Conservation (phyloP, 2,888 invertebrate species). For the Rhingia rostrata region DNA sequence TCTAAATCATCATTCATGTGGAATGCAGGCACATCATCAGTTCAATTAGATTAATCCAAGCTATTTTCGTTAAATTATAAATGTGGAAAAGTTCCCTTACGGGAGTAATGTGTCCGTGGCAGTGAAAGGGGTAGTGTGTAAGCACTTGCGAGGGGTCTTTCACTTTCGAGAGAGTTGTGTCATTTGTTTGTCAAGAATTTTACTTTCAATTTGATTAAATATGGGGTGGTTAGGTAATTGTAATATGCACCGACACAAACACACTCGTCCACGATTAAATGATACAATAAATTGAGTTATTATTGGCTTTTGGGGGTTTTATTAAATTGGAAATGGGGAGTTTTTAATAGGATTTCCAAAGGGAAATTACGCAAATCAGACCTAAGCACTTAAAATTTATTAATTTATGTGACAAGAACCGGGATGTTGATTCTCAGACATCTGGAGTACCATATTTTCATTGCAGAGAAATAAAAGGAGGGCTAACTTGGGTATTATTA, state of each 20-base stretch:
- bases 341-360: not conserved
- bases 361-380: not conserved
- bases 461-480: no score
- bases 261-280: conserved; percentile 1
- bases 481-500: no score
- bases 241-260: not conserved
- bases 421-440: no score
- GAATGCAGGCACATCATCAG: conserved; percentile 54
- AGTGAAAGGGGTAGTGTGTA: conserved; percentile 28
- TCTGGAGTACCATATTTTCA: no score
- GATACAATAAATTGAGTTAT: conserved; percentile 32
- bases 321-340: not conserved
- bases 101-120: no score
- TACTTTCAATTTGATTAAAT: conserved; percentile 31
- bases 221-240: conserved; percentile 10
- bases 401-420: no score
- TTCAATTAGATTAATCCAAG: conserved; percentile 66
- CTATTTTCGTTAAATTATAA: conserved; percentile 44
- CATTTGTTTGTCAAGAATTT: conserved; percentile 22
- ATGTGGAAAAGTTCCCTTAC: conserved; percentile 9
- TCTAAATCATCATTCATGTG: conserved; percentile 30
- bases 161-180: conserved; percentile 27
- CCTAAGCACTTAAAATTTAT: no score
- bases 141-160: conserved; percentile 46
- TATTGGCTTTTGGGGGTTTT: conserved; percentile 5